Evolutionary conservation across 2,888 invertebrate genomes (phyloP).

Genomic region (Drosophila vallismaia): DNA sequence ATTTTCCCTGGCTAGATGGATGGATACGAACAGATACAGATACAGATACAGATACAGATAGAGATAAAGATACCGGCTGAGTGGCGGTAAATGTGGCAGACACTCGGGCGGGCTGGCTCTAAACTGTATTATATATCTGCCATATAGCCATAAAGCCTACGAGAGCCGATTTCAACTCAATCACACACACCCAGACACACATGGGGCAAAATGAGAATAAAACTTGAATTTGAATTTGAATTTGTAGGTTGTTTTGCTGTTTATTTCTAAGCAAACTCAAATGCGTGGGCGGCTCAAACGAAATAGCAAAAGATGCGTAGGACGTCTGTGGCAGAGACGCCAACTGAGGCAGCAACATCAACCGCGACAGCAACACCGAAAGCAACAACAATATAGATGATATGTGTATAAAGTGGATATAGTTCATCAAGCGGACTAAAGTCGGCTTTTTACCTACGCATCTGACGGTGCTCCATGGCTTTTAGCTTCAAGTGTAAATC

Average conservation of each 20-base stretch:
- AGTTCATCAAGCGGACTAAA: constrained; percentile 47
- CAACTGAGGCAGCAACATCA: constrained; percentile 19
- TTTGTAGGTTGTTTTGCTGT: constrained; percentile 61
- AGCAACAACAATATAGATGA: constrained; percentile 2
- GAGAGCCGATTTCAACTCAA: constrained; percentile 23
- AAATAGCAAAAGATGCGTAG: constrained; percentile 80
- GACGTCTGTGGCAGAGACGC: constrained; percentile 44
- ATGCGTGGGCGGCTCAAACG: constrained; percentile 78
- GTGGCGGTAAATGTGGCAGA: constrained; percentile 45
- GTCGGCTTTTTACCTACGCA: constrained; percentile 73
- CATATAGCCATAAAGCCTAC: constrained; percentile 42
- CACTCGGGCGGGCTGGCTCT: constrained; percentile 49
- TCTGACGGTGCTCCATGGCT: constrained; percentile 35
- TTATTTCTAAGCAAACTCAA: constrained; percentile 75
- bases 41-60: constrained; percentile 19
- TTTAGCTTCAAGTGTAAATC: constrained; percentile 55
- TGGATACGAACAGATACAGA: constrained; percentile 11
- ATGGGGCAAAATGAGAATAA: constrained; percentile 55
- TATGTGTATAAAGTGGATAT: constrained; percentile 41
- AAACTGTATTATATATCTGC: constrained; percentile 46
- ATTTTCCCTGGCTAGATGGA: constrained; percentile 37
- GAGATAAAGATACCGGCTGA: constrained; percentile 21
- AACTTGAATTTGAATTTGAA: constrained; percentile 63
- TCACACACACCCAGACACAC: constrained; percentile 9
- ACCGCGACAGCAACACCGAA: constrained; percentile 1